Evolutionary conservation across 2,888 invertebrate species (phyloP).

Genomic region (Drosophila mimetica): DNA sequence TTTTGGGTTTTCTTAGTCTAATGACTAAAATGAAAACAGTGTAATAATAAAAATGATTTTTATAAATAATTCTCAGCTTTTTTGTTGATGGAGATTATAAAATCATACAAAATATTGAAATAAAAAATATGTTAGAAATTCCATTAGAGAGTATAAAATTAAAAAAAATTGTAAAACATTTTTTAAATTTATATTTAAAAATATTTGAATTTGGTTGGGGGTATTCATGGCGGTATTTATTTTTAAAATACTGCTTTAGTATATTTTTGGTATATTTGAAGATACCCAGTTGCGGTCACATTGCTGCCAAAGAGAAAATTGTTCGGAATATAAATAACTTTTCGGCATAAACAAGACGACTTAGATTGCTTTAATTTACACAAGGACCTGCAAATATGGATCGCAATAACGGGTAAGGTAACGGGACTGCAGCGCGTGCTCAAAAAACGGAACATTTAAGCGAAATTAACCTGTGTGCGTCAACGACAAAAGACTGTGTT

Average conservation of each 20-base stretch:
- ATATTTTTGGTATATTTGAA: neutral
- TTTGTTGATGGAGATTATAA: no score
- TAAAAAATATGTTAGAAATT: no score
- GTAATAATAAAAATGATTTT: no score
- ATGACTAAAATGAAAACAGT: no score
- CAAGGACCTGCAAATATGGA: conserved; percentile 71
- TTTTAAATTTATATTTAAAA: no score
- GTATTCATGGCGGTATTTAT: neutral
- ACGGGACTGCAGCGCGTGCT: neutral
- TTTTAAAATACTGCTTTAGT: neutral
- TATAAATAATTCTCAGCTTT: no score
- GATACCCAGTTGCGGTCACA: conserved; percentile 17
- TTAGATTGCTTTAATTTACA: conserved; percentile 37
- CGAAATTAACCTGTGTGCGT: neutral
- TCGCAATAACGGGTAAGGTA: conserved; percentile 81
- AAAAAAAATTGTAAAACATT: no score
- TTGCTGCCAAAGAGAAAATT: conserved; percentile 35
- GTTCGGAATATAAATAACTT: conserved; percentile 46
- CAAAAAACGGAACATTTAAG: neutral
- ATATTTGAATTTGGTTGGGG: no score
- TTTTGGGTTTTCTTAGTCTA: neutral
- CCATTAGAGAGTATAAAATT: no score
- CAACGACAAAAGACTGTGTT: conserved; percentile 35
- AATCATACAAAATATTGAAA: no score
- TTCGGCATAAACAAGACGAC: conserved; percentile 66